A percentile compares a stretch with the other conserved stretches of the same genome.
phyloP scores from a whole-genome alignment of 2,797 vertebrate genomes.

The Echeneis naucrates region DNA sequence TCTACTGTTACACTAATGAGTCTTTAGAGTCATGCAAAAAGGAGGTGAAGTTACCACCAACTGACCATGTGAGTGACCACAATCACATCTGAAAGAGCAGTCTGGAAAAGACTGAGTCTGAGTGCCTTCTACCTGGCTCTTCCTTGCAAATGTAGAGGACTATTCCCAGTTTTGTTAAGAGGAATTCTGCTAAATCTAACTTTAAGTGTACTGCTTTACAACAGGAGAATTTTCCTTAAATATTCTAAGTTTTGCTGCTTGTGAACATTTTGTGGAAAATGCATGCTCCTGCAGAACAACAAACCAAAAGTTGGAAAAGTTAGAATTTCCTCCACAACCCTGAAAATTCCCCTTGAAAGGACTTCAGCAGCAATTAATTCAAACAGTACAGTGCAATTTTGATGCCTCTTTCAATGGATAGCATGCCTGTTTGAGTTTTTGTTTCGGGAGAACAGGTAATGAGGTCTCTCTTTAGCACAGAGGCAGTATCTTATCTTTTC shows the following conservation, averaged over 20 bases:
- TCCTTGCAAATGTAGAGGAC: conserved; percentile 8
- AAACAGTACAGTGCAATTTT: conserved; percentile 40
- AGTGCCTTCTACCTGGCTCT: conserved; percentile 72
- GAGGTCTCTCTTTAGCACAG: conserved; percentile 14
- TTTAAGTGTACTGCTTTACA: background rate
- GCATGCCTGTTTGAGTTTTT: conserved; percentile 75
- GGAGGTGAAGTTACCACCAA: conserved; percentile 28
- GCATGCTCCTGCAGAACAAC: conserved; percentile 9
- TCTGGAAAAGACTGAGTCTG: conserved; percentile 35
- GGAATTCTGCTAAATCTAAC: conserved; percentile 29
- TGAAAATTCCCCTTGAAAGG: conserved; percentile 23
- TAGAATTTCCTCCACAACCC: conserved; percentile 32
- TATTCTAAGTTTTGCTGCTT: background rate
- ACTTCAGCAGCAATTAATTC: conserved; percentile 67
- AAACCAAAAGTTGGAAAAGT: conserved; percentile 3
- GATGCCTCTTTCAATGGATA: conserved; percentile 57
- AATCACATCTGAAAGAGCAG: conserved; percentile 38
- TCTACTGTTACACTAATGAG: conserved; percentile 42
- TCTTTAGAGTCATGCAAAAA: conserved; percentile 21
- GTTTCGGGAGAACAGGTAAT: conserved; percentile 46
- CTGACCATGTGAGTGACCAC: no score
- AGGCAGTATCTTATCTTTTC: conserved; percentile 31
- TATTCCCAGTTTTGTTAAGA: conserved; percentile 21
- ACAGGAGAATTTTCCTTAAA: conserved; percentile 11
- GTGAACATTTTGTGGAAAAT: conserved; percentile 24